These are phyloP conservation scores for Euura saliciscinereae DNA, from an alignment of 1,140 invertebrate genomes.

Conservation along the genomic window DNA sequence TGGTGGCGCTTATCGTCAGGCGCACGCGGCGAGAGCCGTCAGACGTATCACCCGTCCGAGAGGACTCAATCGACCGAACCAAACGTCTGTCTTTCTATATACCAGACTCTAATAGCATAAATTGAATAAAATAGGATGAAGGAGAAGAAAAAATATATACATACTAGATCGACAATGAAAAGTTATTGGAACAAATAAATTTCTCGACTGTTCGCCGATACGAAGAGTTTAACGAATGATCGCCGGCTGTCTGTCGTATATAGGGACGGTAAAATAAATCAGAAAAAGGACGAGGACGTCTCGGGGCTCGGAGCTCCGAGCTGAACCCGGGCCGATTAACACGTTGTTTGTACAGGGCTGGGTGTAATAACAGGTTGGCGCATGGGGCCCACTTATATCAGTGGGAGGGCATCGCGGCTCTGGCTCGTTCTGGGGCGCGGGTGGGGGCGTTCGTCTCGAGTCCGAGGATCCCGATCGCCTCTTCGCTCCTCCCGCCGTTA, in stretches of 20 bases:
- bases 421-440: background rate
- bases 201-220: too few species aligned
- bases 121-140: background rate
- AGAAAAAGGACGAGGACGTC: too few species aligned
- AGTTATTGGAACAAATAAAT: too few species aligned
- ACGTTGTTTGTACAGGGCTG: slow-evolving; percentile 1
- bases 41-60: slow-evolving; percentile 35
- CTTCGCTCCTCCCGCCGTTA: background rate
- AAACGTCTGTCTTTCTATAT: background rate
- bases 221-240: too few species aligned
- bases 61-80: background rate
- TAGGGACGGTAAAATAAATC: too few species aligned
- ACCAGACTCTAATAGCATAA: background rate
- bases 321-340: background rate
- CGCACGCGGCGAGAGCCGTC: slow-evolving; percentile 53
- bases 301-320: too few species aligned
- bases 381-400: slow-evolving; percentile 1
- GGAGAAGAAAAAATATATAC: background rate
- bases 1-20: slow-evolving; percentile 50
- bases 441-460: background rate
- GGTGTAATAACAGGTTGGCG: background rate
- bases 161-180: too few species aligned
- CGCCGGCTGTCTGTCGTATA: too few species aligned
- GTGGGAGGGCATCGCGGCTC: background rate
- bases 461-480: background rate